phyloP scores from a whole-genome alignment of 2,113 vertebrate species.

The Marmota monax region DNA sequence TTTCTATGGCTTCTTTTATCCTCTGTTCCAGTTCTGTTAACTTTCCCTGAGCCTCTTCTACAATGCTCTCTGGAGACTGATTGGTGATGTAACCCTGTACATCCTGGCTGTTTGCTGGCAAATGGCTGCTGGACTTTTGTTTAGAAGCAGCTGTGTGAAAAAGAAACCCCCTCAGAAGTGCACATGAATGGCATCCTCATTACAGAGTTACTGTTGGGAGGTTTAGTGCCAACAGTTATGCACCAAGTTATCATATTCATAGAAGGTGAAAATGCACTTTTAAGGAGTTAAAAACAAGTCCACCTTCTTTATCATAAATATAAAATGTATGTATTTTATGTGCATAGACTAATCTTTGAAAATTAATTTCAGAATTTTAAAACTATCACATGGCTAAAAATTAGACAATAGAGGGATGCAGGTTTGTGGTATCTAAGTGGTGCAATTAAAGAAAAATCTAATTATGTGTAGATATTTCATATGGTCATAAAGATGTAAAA shows the following conservation, averaged over 20 bases:
- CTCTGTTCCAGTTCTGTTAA: slow-evolving; percentile 99
- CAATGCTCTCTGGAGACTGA: slow-evolving; percentile 99
- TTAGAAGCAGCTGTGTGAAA: slow-evolving; percentile 95
- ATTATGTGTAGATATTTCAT: slow-evolving; percentile 72
- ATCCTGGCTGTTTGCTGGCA: slow-evolving; percentile 92
- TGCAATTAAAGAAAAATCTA: slow-evolving; percentile 75
- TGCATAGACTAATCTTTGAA: slow-evolving; percentile 72
- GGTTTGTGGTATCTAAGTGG: slow-evolving; percentile 72
- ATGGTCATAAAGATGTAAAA: slow-evolving; percentile 72
- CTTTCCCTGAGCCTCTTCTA: slow-evolving; percentile 99
- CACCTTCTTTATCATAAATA: slow-evolving; percentile 71
- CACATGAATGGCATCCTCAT: slow-evolving; percentile 90
- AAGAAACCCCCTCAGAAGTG: slow-evolving; percentile 94
- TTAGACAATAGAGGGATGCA: slow-evolving; percentile 78
- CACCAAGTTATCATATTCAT: slow-evolving; percentile 81
- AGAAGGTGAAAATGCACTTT: slow-evolving; percentile 78
- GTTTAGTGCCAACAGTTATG: slow-evolving; percentile 82
- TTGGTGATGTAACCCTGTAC: slow-evolving; percentile 93
- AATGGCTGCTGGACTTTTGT: slow-evolving; percentile 96
- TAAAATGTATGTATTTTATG: slow-evolving; percentile 82
- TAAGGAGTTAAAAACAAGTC: slow-evolving; percentile 77
- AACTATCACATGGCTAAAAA: slow-evolving; percentile 67
- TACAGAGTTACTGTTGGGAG: slow-evolving; percentile 87
- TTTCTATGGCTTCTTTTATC: slow-evolving; percentile 99
- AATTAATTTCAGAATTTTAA: slow-evolving; percentile 75